These are phyloP conservation scores for Oryzias woworae DNA, from an alignment of 2,113 vertebrate species.

Conservation along the genomic window DNA sequence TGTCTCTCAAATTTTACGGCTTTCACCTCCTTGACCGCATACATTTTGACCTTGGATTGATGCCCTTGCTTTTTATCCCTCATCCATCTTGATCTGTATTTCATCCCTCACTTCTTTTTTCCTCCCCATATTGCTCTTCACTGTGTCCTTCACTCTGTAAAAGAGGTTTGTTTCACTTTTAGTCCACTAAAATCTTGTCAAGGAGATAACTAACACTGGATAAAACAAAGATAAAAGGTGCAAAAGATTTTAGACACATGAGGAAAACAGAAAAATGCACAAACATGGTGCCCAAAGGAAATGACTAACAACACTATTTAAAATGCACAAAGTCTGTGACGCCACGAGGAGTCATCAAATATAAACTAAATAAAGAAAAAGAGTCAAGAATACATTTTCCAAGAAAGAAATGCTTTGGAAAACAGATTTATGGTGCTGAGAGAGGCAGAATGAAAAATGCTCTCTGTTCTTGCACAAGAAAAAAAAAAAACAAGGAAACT, in stretches of 20 bases:
- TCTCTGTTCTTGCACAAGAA: slow-evolving; percentile 7
- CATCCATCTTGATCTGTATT: slow-evolving; percentile 17
- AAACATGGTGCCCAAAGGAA: slow-evolving; percentile 1
- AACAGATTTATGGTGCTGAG: slow-evolving; percentile 44
- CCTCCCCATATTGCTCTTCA: not conserved
- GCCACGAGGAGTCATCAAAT: slow-evolving; percentile 41
- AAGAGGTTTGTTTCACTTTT: slow-evolving; percentile 25
- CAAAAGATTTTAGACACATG: slow-evolving; percentile 12
- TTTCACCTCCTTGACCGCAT: slow-evolving; percentile 9
- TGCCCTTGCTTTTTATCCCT: slow-evolving; percentile 6
- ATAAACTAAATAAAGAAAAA: slow-evolving; percentile 25
- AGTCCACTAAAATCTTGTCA: slow-evolving; percentile 26
- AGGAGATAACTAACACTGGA: slow-evolving; percentile 6
- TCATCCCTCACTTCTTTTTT: slow-evolving; percentile 20
- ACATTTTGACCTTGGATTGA: slow-evolving; percentile 1
- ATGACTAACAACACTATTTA: slow-evolving; percentile 23
- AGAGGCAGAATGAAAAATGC: slow-evolving; percentile 40
- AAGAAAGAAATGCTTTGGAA: slow-evolving; percentile 34
- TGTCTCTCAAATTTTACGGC: slow-evolving; percentile 4
- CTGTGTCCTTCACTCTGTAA: slow-evolving; percentile 11
- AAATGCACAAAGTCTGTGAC: slow-evolving; percentile 34
- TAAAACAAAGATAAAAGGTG: slow-evolving; percentile 9
- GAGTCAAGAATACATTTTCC: slow-evolving; percentile 10
- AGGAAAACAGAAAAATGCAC: slow-evolving; percentile 6
- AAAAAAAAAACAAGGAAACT: slow-evolving; percentile 4